phyloP scores from a whole-genome alignment of 2,797 vertebrate species.

The Pangasius mekongensis region DNA sequence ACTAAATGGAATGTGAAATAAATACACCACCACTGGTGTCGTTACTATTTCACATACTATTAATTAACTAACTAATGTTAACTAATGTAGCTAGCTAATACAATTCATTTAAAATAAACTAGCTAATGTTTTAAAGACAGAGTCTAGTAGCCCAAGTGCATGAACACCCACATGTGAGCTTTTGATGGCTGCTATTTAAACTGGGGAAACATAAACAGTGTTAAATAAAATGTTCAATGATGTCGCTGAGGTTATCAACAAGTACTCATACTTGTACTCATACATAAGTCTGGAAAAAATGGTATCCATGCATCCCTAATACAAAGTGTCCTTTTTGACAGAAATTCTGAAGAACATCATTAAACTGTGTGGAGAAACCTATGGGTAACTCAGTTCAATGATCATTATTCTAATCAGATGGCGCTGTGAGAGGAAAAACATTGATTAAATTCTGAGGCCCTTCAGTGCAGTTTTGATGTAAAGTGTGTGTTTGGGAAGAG shows the following conservation, averaged over 20 bases:
- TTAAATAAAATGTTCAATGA: background rate
- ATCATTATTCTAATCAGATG: constrained; percentile 8
- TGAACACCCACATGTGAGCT: background rate
- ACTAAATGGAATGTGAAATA: background rate
- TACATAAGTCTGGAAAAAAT: background rate
- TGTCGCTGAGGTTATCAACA: background rate
- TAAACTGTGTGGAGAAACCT: background rate
- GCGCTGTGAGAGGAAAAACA: background rate
- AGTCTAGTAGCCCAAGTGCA: background rate
- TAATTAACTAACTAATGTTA: too few species aligned
- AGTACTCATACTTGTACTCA: background rate
- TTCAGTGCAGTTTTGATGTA: constrained; percentile 22
- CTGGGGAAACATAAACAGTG: background rate
- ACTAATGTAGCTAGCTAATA: background rate
- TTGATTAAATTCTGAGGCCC: constrained; percentile 8
- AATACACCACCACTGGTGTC: background rate
- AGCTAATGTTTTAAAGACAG: background rate
- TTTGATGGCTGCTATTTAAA: background rate
- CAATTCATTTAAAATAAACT: background rate
- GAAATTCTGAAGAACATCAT: background rate
- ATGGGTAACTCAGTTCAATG: background rate
- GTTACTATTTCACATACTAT: background rate
- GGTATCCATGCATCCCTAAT: background rate
- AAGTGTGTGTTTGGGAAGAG: constrained; percentile 10
- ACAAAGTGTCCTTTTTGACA: background rate